These are phyloP conservation scores for Alviniconcha marisindica DNA, from an alignment of 1,140 invertebrate species.

Conservation along the genomic window DNA sequence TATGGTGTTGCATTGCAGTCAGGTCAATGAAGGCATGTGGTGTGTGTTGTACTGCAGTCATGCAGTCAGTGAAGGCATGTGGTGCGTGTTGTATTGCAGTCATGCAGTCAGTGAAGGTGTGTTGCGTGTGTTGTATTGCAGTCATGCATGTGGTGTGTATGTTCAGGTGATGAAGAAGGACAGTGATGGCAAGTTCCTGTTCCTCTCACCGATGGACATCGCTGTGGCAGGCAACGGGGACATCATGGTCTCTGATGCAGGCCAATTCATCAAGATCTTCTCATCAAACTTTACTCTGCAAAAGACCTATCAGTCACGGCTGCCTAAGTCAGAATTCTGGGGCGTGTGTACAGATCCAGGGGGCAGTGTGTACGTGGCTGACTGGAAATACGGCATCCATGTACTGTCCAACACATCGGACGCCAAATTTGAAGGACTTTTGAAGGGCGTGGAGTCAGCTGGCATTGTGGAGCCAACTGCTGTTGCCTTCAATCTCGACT, in stretches of 20 bases:
- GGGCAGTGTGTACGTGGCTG: conserved; percentile 34
- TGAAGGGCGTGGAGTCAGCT: neutral
- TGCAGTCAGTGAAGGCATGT: no score
- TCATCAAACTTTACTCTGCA: neutral
- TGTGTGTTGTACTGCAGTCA: no score
- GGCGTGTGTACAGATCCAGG: conserved; percentile 26
- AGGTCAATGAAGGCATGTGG: no score
- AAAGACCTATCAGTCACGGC: conserved; percentile 9
- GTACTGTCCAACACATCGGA: conserved; percentile 16
- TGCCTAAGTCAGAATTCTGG: conserved; percentile 31
- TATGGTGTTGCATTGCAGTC: no score
- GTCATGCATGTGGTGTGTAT: neutral
- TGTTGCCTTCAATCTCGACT: neutral
- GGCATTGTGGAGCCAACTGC: conserved; percentile 32
- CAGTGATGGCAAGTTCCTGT: conserved; percentile 13
- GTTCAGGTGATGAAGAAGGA: conserved; percentile 28
- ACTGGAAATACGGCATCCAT: conserved; percentile 40
- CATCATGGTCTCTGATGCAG: conserved; percentile 36
- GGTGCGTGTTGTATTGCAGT: no score
- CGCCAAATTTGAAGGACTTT: conserved; percentile 20
- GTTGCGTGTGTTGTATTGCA: neutral
- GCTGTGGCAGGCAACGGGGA: conserved; percentile 17
- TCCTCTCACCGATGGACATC: conserved; percentile 27
- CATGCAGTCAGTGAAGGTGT: no score
- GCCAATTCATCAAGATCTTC: conserved; percentile 34